A percentile compares a stretch with the other conserved stretches of the same genome.
Conservation (phyloP, 2,113 vertebrate species). For the Eclectus roratus region DNA sequence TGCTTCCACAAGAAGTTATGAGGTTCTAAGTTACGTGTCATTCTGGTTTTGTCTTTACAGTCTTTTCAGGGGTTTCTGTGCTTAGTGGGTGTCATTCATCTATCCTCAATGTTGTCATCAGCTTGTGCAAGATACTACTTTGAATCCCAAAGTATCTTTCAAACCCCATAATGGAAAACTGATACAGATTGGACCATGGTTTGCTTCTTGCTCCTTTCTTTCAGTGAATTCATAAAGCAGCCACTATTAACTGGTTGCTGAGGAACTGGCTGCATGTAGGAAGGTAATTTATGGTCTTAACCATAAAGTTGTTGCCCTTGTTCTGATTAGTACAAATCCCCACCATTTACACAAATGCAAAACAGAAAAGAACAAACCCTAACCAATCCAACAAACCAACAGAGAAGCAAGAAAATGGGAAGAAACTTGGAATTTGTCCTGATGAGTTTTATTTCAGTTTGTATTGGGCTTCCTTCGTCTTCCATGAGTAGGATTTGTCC, state of each 20-base stretch:
- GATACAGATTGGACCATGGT: not conserved
- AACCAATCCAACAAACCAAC: not conserved
- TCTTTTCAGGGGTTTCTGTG: not conserved
- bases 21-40: not conserved
- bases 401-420: not conserved
- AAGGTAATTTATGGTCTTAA: not conserved
- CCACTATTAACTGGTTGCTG: not conserved
- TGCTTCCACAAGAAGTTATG: not conserved
- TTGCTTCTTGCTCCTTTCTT: not conserved
- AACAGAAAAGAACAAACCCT: not conserved
- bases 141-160: not conserved
- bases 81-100: not conserved
- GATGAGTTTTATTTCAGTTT: not conserved
- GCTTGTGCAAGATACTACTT: not conserved
- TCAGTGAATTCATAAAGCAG: not conserved
- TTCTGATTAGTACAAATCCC: not conserved
- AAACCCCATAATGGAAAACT: not conserved
- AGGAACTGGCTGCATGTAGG: not conserved
- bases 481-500: not conserved
- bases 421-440: not conserved
- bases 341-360: not conserved
- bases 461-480: not conserved
- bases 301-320: not conserved
- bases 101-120: not conserved
- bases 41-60: not conserved